Evolutionary conservation across 2,113 vertebrate genomes (phyloP).

Genomic region (Collichthys lucidus): DNA sequence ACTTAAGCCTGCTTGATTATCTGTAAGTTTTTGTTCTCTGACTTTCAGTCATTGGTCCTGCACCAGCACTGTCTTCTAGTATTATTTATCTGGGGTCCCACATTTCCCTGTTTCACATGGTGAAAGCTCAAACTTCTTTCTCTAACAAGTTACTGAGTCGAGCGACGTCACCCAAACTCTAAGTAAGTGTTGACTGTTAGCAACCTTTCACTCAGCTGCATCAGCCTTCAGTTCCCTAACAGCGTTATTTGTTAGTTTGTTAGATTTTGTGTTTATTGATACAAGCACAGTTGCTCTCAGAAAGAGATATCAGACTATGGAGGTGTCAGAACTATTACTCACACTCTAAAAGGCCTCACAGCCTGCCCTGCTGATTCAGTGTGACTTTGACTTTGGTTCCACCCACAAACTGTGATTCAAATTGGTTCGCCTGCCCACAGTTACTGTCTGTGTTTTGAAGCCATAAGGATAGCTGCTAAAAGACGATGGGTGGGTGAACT

Average conservation of each 20-base stretch:
- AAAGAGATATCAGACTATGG: constrained; percentile 43
- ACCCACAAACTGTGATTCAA: constrained; percentile 60
- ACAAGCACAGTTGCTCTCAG: constrained; percentile 19
- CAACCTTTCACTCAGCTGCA: neutral
- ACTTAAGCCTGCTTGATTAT: no score
- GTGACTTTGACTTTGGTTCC: constrained; percentile 56
- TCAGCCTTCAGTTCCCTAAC: neutral
- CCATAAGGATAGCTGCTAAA: constrained; percentile 33
- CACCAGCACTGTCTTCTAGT: no score
- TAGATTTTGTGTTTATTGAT: constrained; percentile 16
- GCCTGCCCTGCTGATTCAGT: constrained; percentile 55
- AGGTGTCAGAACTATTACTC: constrained; percentile 61
- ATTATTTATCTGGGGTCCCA: no score
- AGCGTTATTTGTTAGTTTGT: neutral
- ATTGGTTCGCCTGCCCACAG: constrained; percentile 31
- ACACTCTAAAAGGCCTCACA: constrained; percentile 39
- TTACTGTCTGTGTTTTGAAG: constrained; percentile 26
- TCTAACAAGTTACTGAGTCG: neutral
- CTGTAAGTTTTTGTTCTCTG: no score
- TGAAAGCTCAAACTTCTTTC: neutral
- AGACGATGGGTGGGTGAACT: neutral
- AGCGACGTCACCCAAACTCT: neutral
- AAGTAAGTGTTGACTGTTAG: constrained; percentile 10
- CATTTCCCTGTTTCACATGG: no score
- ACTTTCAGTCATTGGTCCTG: no score